Conservation (phyloP, 1,140 invertebrate genomes). For the Saccostrea echinata region DNA sequence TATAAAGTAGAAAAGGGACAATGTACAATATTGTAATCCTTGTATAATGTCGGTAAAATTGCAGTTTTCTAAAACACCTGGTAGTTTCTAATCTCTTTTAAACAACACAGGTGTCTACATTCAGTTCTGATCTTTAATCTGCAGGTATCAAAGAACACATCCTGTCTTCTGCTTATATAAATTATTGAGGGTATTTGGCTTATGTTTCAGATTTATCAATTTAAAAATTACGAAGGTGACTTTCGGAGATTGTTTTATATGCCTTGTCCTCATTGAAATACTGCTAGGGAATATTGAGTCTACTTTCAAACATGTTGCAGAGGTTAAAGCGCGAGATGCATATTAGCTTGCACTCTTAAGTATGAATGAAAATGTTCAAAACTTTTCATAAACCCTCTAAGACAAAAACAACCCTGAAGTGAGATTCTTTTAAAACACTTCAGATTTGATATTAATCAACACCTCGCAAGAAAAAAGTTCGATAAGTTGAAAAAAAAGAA, state of each 20-base stretch:
- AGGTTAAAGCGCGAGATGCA: no score
- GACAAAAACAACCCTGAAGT: neutral
- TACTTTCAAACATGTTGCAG: no score
- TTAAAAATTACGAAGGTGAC: neutral
- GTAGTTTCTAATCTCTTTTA: neutral
- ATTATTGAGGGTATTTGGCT: neutral
- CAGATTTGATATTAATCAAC: neutral
- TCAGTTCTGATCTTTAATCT: conserved; percentile 12
- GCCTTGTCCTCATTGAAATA: neutral
- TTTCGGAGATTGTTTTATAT: neutral
- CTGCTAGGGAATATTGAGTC: no score
- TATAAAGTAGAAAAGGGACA: conserved; percentile 32
- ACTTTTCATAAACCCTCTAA: neutral
- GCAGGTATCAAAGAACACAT: neutral
- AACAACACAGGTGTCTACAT: conserved; percentile 7
- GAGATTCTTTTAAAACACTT: neutral
- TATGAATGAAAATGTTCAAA: no score
- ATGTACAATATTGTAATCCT: conserved; percentile 33
- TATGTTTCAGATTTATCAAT: conserved; percentile 2
- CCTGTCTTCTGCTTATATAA: neutral
- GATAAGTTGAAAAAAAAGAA: neutral
- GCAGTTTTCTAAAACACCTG: conserved; percentile 25
- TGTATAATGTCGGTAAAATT: conserved; percentile 30
- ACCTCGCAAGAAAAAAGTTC: neutral
- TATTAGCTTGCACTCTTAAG: no score